Evolutionary conservation across 2,797 vertebrate genomes (phyloP), one percentile per base, ranked within the genome.

Genomic region (Brachyrhaphis roseni): DNA sequence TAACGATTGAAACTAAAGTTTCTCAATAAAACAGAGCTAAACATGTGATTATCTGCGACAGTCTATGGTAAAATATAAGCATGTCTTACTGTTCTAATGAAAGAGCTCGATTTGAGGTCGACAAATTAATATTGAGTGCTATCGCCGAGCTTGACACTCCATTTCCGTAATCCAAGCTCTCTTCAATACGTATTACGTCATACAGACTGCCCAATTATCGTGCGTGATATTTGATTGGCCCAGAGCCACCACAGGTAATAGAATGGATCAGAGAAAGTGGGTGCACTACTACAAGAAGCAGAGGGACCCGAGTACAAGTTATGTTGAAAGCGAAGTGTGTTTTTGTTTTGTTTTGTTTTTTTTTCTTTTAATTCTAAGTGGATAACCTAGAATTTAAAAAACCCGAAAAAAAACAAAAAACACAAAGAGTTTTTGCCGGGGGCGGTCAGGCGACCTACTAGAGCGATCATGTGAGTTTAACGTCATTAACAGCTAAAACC

Each of bases 111-210:
- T 72, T 43, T 71, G 78, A 46, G 34, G 28, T 36, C 23, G 8
- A 31, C 55, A 8, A 34, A 57, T 66, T 11, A 23, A 72, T 51
- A 76, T 53, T 23, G 49, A 1, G 20, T 0, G 76, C 18, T 41
- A 76, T 76, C 23, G 53, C 76, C 55, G 43, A 72, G 64, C 72
- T 84, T 46, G 46, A 84, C 84, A 81, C 77, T 49, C 84, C 75
- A 90, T 75, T 91, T 92, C 89, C 86, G 86, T 55, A 80, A 36
- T 26, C 55, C 41, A 46, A 49, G 70, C n/a, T n/a, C 8, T 76
- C 46, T 2, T 2, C 18, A n/a, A n/a, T 43, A 36, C 1, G 2
- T 6, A 20, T 20, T 51, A 82, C 86, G 93, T 91, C 87, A 90
- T 3, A 10, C 0, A 1, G 43, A 1, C 16, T 18, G 23, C 76